Evolutionary conservation across 2,113 vertebrate genomes (phyloP).

Genomic region (Empidonax traillii): DNA sequence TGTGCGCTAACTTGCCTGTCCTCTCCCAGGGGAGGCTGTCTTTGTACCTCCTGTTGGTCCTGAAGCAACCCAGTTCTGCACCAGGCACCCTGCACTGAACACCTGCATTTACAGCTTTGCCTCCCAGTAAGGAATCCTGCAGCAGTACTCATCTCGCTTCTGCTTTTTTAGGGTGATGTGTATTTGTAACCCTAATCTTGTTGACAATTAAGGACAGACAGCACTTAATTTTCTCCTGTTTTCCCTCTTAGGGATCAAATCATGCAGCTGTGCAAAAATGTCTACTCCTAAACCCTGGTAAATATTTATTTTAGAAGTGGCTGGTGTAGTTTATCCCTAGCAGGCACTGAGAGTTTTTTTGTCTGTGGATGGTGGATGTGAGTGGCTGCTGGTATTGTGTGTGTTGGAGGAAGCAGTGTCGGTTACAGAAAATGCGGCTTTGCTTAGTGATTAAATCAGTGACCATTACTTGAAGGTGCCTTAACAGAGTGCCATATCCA

Average conservation of each 20-base stretch:
- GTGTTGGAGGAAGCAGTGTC: conserved; percentile 20
- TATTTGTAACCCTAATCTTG: conserved; percentile 65
- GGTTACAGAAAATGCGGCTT: conserved; percentile 47
- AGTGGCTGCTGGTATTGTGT: conserved; percentile 16
- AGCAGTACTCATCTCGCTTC: conserved; percentile 64
- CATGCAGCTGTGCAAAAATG: conserved; percentile 32
- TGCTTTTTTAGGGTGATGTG: conserved; percentile 62
- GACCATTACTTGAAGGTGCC: conserved; percentile 23
- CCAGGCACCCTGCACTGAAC: conserved; percentile 51
- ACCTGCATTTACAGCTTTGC: conserved; percentile 60
- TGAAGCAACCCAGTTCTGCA: conserved; percentile 66
- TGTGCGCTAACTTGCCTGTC: conserved; percentile 49
- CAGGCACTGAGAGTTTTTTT: not conserved
- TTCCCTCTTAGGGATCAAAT: not conserved
- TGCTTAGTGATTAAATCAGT: not conserved
- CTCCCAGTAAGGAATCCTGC: conserved; percentile 65
- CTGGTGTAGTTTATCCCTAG: conserved; percentile 45
- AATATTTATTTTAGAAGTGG: conserved; percentile 51
- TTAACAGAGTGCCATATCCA: conserved; percentile 11
- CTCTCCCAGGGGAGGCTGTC: conserved; percentile 41
- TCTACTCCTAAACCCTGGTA: conserved; percentile 52
- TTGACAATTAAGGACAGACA: conserved; percentile 44
- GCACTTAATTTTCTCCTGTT: conserved; percentile 16
- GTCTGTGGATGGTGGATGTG: conserved; percentile 22
- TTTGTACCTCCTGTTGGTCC: conserved; percentile 67